Evolutionary conservation across 2,113 vertebrate genomes (phyloP), one percentile per base, ranked within the genome.

Genomic region (Lasiurus cinereus): DNA sequence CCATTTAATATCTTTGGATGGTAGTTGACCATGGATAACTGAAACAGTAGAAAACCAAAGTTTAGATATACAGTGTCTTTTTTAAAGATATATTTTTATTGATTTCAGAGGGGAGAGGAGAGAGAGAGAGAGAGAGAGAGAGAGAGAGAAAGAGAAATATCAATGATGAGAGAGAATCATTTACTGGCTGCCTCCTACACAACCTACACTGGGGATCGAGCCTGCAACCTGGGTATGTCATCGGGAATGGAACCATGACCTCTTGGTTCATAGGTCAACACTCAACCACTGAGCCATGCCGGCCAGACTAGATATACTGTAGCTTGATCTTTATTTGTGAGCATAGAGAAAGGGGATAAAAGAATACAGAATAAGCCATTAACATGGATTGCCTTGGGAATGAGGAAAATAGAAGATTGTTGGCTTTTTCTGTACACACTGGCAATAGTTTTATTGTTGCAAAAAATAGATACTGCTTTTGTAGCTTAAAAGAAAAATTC

Each of bases 401-500:
- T 72, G 70, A 52, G 54, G 70, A 27, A 66, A 59, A 33, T 3
- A 73, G 16, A 16, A 52, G 48, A 88, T n/a, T 31, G n/a, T 56
- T 93, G 56, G 8, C 4, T 83, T 84, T 96, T 91, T 80, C 91
- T 86, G 70, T 90, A 72, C 66, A 66, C 8, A 36, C 29, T 76
- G 14, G 66, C 50, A 76, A 36, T 90, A 91, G 43, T 79, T 95
- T 86, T 93, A 59, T 88, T 90, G 70, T 76, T 90, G 62, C 36
- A 95, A 92, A n/a, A 93, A 93, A 52, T 87, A 77, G 67, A 78
- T 70, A 69, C 69, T 85, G 54, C 76, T 94, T 96, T 94, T 94
- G 86, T 83, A 31, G 88, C 46, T 93, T 95, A 70, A 84, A 86
- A 94, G 59, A n/a, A 92, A 94, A 93, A 92, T 93, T 93, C 84